Evolutionary conservation across 1,140 invertebrate genomes (phyloP), one percentile per base, ranked within the genome.

Genomic region (Tetragnatha versicolor): DNA sequence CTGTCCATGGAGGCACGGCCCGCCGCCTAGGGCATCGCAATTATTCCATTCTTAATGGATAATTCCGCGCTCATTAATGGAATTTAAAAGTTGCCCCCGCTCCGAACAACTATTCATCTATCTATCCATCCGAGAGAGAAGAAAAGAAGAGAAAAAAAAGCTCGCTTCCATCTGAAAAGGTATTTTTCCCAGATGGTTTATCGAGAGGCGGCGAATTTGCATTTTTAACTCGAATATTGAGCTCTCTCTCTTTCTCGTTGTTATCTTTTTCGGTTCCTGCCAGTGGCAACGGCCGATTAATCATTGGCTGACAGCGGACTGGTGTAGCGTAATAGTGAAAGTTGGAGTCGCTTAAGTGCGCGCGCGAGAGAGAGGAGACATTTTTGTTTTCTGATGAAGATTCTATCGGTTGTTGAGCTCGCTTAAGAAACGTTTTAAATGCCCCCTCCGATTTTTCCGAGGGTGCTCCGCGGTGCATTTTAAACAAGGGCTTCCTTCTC

Each of bases 31-130:
- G 70, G 70, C 70, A 49, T 75, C 70, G 58, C 70, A 75, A 75
- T 75, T 75, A 75, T 75, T 75, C 70, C 70, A 75, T 75, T 75
- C 70, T 75, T 75, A 75, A 75, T 75, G 70, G 70, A 75, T 75
- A 75, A 75, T 75, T 75, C 70, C 55, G n/a, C 58, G 70, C 70
- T 75, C 70, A 75, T 75, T 75, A 75, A 75, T 75, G 70, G 58
- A 75, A 75, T 75, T 75, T 75, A 75, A 75, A 75, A 75, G 70
- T 75, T 70, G 63, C 63, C 47, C 39, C 14, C 25, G 39, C 45
- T 33, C 42, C 20, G 27, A 72, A 72, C 69, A 72, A 58, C 49
- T 60, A 58, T 60, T 60, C 53, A 58, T 72, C 69, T 72, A 60
- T 68, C 63, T 47, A 65, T 25, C 39, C 39, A 65, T 45, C 39